Percentiles rank a stretch among this genome's conserved stretches.
Conservation (phyloP, 2,113 vertebrate genomes). For the Gopherus flavomarginatus region DNA sequence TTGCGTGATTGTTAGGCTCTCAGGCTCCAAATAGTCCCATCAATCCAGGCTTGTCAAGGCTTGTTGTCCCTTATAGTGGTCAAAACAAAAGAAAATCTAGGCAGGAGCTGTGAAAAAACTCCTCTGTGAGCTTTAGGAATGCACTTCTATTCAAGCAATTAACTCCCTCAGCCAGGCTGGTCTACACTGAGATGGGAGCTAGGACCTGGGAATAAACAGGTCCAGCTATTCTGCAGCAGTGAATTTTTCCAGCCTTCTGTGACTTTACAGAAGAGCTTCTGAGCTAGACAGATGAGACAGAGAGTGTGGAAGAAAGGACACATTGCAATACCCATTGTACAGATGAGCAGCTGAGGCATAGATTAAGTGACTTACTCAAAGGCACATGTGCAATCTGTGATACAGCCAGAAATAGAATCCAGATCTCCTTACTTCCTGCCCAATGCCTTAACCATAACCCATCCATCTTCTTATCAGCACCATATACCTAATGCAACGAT, state of each 20-base stretch:
- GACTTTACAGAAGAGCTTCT: not conserved
- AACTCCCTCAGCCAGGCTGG: not conserved
- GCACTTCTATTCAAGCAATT: not conserved
- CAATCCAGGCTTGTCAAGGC: conserved; percentile 60
- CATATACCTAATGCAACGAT: not conserved
- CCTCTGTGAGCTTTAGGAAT: not conserved
- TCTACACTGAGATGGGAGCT: not conserved
- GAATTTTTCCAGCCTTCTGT: not conserved
- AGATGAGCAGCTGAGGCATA: not conserved
- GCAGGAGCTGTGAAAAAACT: conserved; percentile 23
- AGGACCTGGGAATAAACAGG: not conserved
- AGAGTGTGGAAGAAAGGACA: not conserved
- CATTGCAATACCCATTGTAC: not conserved
- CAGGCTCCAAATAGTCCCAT: conserved; percentile 55
- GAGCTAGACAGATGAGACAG: not conserved
- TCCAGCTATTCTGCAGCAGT: not conserved
- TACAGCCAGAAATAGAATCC: not conserved
- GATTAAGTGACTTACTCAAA: not conserved
- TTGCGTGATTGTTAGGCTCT: conserved; percentile 57
- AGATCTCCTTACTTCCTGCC: not conserved
- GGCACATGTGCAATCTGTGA: not conserved
- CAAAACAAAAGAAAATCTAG: conserved; percentile 35
- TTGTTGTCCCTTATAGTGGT: conserved; percentile 46
- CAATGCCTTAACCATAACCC: not conserved
- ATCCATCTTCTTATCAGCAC: not conserved